phyloP scores from a whole-genome alignment of 1,140 invertebrate species.

The Linepithema humile region DNA sequence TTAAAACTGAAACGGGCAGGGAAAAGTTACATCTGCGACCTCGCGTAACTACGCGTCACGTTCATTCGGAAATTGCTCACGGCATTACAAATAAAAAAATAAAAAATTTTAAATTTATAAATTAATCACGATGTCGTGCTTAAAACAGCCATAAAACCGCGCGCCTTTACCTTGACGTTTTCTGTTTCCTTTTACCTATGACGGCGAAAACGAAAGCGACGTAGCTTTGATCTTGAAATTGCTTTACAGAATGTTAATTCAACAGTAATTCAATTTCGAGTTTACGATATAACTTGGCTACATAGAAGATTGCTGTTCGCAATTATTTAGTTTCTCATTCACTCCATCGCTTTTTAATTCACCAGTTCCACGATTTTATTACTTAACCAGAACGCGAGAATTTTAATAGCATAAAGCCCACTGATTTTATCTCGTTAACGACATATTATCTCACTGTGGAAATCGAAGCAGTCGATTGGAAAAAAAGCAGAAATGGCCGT shows the following conservation, averaged over 20 bases:
- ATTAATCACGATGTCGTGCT: conserved; percentile 16
- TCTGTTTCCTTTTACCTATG: not conserved
- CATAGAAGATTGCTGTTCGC: not conserved
- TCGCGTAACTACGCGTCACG: conserved; percentile 17
- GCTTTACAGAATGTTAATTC: conserved; percentile 18
- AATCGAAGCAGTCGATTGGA: not conserved
- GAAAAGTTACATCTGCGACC: not conserved
- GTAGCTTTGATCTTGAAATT: conserved; percentile 38
- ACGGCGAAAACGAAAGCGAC: not conserved
- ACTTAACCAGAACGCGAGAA: not conserved
- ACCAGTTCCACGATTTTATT: not conserved
- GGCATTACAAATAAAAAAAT: not conserved
- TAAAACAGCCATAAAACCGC: not conserved
- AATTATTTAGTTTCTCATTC: not conserved
- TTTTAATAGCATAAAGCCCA: not conserved
- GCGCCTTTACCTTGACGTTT: not conserved
- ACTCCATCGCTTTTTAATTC: not conserved
- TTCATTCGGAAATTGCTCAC: not conserved
- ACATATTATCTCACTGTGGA: not conserved
- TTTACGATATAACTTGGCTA: not conserved
- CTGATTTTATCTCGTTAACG: not conserved
- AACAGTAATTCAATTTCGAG: conserved; percentile 16
- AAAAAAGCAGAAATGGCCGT: not conserved
- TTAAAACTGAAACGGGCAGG: not conserved
- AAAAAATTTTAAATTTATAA: conserved; percentile 29